Base-by-base conservation (phyloP, 2,797 vertebrate species). In the Anas acuta region DNA sequence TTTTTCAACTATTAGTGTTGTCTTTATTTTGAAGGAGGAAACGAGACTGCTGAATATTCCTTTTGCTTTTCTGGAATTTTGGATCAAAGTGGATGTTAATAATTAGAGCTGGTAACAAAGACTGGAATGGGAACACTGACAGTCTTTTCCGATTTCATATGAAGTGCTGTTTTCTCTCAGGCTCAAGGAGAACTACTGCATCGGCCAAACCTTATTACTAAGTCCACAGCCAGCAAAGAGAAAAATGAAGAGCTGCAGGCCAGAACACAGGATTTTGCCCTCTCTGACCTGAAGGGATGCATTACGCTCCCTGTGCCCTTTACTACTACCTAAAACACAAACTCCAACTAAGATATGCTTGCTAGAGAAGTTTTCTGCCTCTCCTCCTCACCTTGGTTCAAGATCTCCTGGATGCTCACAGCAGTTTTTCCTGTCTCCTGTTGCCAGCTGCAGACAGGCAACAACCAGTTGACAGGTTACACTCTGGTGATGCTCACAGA, bases 171-270 rank as follows among this genome's bases (percentile, higher is more conserved):
- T 28, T 86, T 78, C 23, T 45, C 37, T 79, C 56, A 73, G n/a
- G 73, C 43, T 53, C 37, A 62, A 77, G 26, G 35, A 74, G 71
- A 75, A 75, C n/a, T 60, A 79, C 10, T 25, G 23, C 3, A 2
- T 13, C 37, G 26, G n/a, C 39, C 80, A 90, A 83, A 72, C 9
- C 25, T 43, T 86, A 66, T 33, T 84, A 70, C 13, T 53, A 30
- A 78, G 70, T 57, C 47, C 58, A 75, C 21, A 1, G 49, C 72
- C 67, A 90, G 81, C 75, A 73, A 45, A 84, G 71, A 79, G 22
- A 80, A 65, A 43, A 91, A 92, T 9, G 78, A 95, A 39, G 53
- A 90, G 84, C 90, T 79, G 65, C 22, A 57, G 43, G 71, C 49
- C 72, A 69, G 43, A 84, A 75, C 58, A 67, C 7, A 0, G 0